A percentile compares a stretch with the other conserved stretches of the same genome.
phyloP scores from a whole-genome alignment of 1,140 invertebrate species.

The Caenorhabditis latens region DNA sequence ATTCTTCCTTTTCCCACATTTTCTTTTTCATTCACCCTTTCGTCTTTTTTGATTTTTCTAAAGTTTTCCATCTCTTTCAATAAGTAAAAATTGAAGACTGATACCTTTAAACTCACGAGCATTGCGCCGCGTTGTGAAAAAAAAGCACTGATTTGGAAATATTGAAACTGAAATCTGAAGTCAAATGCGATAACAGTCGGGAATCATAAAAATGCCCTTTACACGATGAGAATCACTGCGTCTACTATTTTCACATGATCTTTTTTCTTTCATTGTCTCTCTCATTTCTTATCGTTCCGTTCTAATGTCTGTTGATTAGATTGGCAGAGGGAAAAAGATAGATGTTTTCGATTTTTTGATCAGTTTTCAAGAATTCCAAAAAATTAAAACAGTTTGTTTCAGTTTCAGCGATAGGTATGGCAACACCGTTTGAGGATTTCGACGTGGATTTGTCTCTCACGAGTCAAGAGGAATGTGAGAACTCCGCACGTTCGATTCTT shows the following conservation, averaged over 20 bases:
- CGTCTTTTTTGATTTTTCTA: background rate
- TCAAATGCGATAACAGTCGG: background rate
- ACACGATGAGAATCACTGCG: background rate
- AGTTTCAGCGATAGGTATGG: background rate
- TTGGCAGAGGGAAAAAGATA: slow-evolving; percentile 13
- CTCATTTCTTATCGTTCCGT: slow-evolving; percentile 33
- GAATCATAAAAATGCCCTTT: slow-evolving; percentile 31
- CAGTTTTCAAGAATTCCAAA: slow-evolving; percentile 25
- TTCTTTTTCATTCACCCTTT: background rate
- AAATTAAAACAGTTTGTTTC: background rate
- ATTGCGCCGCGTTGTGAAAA: background rate
- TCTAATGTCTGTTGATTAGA: slow-evolving; percentile 36
- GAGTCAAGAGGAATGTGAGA: slow-evolving; percentile 10
- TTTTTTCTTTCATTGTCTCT: slow-evolving; percentile 5
- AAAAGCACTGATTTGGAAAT: background rate
- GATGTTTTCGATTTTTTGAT: slow-evolving; percentile 43
- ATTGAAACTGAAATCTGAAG: background rate
- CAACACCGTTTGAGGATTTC: slow-evolving; percentile 3
- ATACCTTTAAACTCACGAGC: too few relatives aligned
- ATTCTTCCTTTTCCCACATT: background rate
- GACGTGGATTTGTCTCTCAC: slow-evolving; percentile 20
- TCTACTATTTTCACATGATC: background rate
- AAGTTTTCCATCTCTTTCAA: too few relatives aligned
- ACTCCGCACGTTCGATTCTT: slow-evolving; percentile 45
- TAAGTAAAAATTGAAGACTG: too few relatives aligned